A percentile compares a stretch with the other conserved stretches of the same genome.
phyloP scores from a whole-genome alignment of 1,140 invertebrate genomes.

The Calosoma granatense region DNA sequence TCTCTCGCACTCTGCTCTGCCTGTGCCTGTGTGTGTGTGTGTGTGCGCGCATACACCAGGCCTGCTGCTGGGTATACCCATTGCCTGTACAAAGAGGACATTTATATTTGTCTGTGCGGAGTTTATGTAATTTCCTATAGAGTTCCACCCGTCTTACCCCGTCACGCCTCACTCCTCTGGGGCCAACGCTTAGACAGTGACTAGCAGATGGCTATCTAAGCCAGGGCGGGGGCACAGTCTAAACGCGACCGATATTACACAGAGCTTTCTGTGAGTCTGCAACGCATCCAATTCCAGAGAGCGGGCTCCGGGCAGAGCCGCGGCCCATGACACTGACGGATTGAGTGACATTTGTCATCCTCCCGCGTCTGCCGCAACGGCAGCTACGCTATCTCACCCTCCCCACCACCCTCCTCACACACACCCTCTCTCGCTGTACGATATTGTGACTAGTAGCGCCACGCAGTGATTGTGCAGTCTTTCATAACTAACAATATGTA shows the following conservation, averaged over 20 bases:
- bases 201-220: not conserved
- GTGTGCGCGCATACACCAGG: conserved; percentile 28
- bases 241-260: conserved; percentile 31
- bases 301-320: conserved; percentile 24
- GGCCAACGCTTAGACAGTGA: conserved; percentile 27
- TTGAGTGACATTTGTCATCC: conserved; percentile 36
- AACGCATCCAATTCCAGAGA: conserved; percentile 35
- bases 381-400: conserved; percentile 24
- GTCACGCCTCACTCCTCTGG: conserved; percentile 23
- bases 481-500: no score
- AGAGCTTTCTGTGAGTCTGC: conserved; percentile 37
- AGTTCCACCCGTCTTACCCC: conserved; percentile 24
- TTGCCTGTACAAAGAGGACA: conserved; percentile 36
- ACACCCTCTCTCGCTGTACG: conserved; percentile 13
- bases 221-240: conserved; percentile 23
- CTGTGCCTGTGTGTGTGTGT: conserved; percentile 30
- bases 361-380: conserved; percentile 29
- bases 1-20: no score
- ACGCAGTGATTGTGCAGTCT: not conserved
- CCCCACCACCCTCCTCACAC: conserved; percentile 14
- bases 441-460: conserved; percentile 14
- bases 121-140: conserved; percentile 40
- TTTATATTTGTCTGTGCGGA: conserved; percentile 37
- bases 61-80: conserved; percentile 31
- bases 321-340: conserved; percentile 34